Evolutionary conservation across 2,797 vertebrate species (phyloP).

Genomic region (Pseudomugil tenellus): DNA sequence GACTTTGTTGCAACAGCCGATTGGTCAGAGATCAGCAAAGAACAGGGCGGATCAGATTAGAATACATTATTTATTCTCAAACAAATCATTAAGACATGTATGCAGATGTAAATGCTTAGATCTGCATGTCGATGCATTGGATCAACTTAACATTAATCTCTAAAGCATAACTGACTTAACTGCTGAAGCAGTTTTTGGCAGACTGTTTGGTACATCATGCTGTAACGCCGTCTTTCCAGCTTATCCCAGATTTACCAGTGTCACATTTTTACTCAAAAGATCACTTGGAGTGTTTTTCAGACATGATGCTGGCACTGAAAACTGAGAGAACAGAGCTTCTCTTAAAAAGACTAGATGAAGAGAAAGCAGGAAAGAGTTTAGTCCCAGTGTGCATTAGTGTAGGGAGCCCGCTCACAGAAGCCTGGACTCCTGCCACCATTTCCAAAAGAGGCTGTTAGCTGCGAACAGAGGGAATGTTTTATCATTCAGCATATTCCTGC

Average conservation of each 20-base stretch:
- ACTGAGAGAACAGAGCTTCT: constrained; percentile 9
- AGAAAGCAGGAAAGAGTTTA: constrained; percentile 17
- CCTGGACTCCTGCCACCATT: constrained; percentile 47
- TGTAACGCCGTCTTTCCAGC: background rate
- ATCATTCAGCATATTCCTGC: constrained; percentile 46
- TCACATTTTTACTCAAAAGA: constrained; percentile 9
- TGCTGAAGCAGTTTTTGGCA: background rate
- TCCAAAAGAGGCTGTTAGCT: constrained; percentile 46
- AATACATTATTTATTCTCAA: background rate
- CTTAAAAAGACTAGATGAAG: constrained; percentile 24
- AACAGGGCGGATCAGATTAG: background rate
- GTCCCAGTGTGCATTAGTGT: constrained; percentile 9
- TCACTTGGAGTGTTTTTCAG: constrained; percentile 1
- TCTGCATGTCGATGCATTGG: background rate
- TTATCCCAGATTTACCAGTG: background rate
- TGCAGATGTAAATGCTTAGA: too few relatives aligned
- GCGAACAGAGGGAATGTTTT: constrained; percentile 39
- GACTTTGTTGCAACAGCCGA: background rate
- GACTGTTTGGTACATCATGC: background rate
- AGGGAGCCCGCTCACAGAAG: constrained; percentile 33
- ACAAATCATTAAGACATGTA: too few relatives aligned
- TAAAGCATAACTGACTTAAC: background rate
- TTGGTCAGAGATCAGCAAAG: background rate
- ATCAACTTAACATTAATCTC: background rate
- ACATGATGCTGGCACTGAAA: constrained; percentile 2